Evolutionary conservation across 2,797 vertebrate species (phyloP).

Genomic region (Kryptolebias ocellatus): DNA sequence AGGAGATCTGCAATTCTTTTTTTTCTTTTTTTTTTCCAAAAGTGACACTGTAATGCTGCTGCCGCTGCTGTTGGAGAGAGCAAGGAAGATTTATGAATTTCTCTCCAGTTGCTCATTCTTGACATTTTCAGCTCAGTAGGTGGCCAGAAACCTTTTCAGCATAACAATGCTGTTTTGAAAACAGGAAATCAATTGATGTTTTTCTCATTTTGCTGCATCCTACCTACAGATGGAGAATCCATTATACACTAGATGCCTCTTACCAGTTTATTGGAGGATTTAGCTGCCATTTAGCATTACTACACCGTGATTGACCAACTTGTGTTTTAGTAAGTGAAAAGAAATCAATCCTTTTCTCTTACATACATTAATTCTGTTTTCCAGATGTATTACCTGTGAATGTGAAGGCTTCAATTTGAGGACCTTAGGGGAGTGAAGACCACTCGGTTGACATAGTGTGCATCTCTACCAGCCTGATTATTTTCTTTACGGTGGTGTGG

Average conservation of each 20-base stretch:
- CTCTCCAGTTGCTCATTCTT: conserved; percentile 49
- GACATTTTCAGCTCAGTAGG: conserved; percentile 67
- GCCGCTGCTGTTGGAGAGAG: conserved; percentile 8
- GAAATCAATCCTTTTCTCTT: not conserved
- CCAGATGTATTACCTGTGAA: no score
- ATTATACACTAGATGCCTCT: not conserved
- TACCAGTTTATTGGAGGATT: not conserved
- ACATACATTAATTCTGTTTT: no score
- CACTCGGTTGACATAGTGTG: no score
- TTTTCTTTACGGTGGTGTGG: no score
- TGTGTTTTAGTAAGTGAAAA: not conserved
- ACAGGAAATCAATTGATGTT: conserved; percentile 31
- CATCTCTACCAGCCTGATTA: no score
- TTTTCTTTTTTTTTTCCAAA: conserved; percentile 21
- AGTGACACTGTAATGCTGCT: conserved; percentile 42
- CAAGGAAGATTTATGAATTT: conserved; percentile 40
- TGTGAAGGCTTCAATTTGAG: no score
- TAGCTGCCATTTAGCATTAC: not conserved
- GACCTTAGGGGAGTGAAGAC: no score
- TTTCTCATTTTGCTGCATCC: conserved; percentile 12
- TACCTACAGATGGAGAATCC: conserved; percentile 10
- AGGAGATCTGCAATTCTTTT: conserved; percentile 62
- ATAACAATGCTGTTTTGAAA: conserved; percentile 38
- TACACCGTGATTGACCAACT: not conserved
- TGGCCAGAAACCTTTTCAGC: conserved; percentile 39